Evolutionary conservation across 2,113 vertebrate genomes (phyloP).

Genomic region (Aegithalos caudatus): DNA sequence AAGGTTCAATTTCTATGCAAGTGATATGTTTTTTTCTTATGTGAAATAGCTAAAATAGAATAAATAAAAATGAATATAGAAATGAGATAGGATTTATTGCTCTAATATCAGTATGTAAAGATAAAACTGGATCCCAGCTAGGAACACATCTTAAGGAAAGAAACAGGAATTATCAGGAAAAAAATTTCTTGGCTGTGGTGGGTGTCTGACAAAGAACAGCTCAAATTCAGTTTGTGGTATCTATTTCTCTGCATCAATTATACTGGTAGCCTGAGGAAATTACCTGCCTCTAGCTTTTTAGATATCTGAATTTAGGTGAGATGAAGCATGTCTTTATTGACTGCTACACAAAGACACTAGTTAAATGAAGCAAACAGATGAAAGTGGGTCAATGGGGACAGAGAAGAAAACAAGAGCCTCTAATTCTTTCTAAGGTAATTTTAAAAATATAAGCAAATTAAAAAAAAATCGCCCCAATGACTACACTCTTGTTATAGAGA

Average conservation of each 20-base stretch:
- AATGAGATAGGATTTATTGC: neutral
- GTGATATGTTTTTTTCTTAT: neutral
- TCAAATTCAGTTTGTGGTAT: neutral
- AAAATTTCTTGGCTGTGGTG: neutral
- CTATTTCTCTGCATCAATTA: neutral
- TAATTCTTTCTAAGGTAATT: neutral
- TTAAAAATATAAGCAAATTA: neutral
- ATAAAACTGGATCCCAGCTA: neutral
- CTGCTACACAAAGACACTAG: neutral
- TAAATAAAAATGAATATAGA: neutral
- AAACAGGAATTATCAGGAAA: neutral
- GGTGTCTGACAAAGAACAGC: neutral
- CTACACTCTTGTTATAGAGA: neutral
- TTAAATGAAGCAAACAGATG: neutral
- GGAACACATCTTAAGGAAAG: neutral
- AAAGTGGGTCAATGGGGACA: neutral
- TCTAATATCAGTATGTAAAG: neutral
- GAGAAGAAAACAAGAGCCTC: neutral
- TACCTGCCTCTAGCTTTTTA: neutral
- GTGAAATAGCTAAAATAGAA: neutral
- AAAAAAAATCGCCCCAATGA: neutral
- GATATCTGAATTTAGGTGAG: neutral
- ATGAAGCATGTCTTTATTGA: slow-evolving; percentile 27
- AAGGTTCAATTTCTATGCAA: neutral
- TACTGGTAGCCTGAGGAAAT: neutral